Conservation (phyloP, 37 sponge, comb jelly and placozoan species). For the Agelas oroides region DNA sequence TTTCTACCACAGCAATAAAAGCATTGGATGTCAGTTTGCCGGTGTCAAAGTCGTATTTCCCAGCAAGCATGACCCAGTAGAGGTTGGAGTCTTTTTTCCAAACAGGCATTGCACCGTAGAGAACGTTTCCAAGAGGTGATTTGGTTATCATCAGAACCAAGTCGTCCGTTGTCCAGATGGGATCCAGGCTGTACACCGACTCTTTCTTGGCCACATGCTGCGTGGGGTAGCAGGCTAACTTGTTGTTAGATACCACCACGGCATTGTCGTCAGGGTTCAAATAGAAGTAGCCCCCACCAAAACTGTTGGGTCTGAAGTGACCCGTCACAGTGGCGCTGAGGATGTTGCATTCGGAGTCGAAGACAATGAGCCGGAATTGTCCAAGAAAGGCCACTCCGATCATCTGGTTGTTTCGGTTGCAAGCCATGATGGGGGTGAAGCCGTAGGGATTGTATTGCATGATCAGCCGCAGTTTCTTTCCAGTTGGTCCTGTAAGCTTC, state of each 20-base stretch:
- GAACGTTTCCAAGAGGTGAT: background rate
- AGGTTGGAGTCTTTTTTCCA: background rate
- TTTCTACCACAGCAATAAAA: background rate
- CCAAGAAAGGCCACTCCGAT: background rate
- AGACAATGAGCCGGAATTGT: too few species aligned
- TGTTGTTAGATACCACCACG: too few species aligned
- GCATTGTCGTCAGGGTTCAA: too few species aligned
- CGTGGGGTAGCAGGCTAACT: too few species aligned
- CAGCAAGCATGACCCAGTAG: conserved; percentile 1
- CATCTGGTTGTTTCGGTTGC: background rate
- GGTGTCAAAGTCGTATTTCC: background rate
- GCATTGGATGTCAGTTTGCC: background rate
- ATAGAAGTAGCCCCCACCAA: too few species aligned
- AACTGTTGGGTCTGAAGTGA: too few species aligned
- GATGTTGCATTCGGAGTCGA: too few species aligned
- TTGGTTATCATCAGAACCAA: background rate
- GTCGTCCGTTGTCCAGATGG: background rate
- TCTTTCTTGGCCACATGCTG: background rate
- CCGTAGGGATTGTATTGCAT: background rate
- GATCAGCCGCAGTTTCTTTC: background rate
- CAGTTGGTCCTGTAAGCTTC: background rate
- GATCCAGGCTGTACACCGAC: background rate
- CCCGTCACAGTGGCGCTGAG: too few species aligned
- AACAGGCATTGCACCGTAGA: background rate
- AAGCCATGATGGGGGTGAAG: background rate